Conservation (phyloP, 2,888 invertebrate species). For the Pseudeuparius sepicola region DNA sequence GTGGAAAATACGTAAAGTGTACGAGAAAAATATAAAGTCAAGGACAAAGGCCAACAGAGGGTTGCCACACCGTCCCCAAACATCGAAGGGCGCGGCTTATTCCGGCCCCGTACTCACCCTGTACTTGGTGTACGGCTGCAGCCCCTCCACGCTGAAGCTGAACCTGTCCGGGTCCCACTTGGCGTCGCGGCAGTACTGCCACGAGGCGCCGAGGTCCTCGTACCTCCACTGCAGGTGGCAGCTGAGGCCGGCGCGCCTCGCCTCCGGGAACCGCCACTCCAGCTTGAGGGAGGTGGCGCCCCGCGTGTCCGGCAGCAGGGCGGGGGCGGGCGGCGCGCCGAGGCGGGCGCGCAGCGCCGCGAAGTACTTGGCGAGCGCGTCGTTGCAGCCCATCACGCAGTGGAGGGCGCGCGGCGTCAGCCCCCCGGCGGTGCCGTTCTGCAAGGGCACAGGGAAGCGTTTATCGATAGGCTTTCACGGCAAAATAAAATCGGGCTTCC, state of each 20-base stretch:
- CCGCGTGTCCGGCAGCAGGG: constrained; percentile 65
- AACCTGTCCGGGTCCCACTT: constrained; percentile 51
- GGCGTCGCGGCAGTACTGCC: constrained; percentile 75
- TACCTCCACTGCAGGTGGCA: constrained; percentile 68
- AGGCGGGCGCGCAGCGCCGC: constrained; percentile 56
- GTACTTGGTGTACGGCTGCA: constrained; percentile 84
- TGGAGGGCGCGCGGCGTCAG: constrained; percentile 61
- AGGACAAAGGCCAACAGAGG: too few species aligned
- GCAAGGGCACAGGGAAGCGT: too few species aligned
- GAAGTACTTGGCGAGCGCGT: constrained; percentile 66
- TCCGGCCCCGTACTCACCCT: constrained; percentile 54
- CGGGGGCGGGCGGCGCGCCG: constrained; percentile 63
- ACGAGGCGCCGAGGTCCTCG: constrained; percentile 57
- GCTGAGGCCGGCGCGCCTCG: constrained; percentile 45
- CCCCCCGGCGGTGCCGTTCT: constrained; percentile 62
- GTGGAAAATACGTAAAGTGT: too few species aligned
- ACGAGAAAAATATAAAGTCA: too few species aligned
- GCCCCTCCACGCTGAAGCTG: constrained; percentile 58
- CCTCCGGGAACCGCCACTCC: constrained; percentile 59
- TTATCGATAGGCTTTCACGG: too few species aligned
- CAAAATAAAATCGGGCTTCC: not conserved
- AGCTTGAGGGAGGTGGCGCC: constrained; percentile 71
- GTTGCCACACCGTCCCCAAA: too few species aligned
- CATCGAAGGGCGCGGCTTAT: too few species aligned
- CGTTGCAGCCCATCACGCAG: constrained; percentile 75